Conservation (phyloP, 2,888 invertebrate species). For the Platycheirus rosarum region DNA sequence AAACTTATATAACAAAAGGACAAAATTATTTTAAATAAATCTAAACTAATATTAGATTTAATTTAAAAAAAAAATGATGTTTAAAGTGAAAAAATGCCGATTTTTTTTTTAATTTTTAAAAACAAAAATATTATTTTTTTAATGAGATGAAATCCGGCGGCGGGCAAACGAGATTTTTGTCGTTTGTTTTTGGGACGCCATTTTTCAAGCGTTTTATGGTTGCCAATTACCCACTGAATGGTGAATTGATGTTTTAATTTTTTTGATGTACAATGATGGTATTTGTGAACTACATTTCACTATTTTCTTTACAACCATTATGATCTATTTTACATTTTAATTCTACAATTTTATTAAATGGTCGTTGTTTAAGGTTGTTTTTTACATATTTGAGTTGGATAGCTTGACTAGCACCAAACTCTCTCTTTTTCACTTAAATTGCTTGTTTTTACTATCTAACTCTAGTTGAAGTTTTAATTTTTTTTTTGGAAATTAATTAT, state of each 20-base stretch:
- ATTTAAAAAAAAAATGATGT: conserved; percentile 81
- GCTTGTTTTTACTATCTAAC: conserved; percentile 70
- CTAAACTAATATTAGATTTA: conserved; percentile 51
- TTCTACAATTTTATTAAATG: conserved; percentile 53
- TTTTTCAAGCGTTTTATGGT: conserved; percentile 74
- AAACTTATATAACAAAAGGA: conserved; percentile 72
- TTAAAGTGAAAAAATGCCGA: conserved; percentile 41
- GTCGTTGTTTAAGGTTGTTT: conserved; percentile 14
- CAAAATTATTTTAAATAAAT: conserved; percentile 60
- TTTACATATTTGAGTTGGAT: conserved; percentile 63
- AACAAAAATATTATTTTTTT: conserved; percentile 72
- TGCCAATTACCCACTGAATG: conserved; percentile 69
- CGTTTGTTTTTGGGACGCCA: conserved; percentile 54
- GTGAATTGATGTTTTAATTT: conserved; percentile 10
- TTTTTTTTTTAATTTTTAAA: no score
- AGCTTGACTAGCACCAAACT: conserved; percentile 82
- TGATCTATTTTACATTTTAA: conserved; percentile 70
- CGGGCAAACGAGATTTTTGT: conserved; percentile 49
- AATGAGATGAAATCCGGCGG: conserved; percentile 75
- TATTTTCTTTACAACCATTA: conserved; percentile 51
- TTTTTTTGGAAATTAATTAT: conserved; percentile 78
- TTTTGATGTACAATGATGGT: conserved; percentile 52
- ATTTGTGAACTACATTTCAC: conserved; percentile 47
- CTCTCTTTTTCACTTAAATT: conserved; percentile 67
- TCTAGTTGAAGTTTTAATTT: conserved; percentile 66